phyloP scores from a whole-genome alignment of 2,888 invertebrate species.

The Orgyia antiqua region DNA sequence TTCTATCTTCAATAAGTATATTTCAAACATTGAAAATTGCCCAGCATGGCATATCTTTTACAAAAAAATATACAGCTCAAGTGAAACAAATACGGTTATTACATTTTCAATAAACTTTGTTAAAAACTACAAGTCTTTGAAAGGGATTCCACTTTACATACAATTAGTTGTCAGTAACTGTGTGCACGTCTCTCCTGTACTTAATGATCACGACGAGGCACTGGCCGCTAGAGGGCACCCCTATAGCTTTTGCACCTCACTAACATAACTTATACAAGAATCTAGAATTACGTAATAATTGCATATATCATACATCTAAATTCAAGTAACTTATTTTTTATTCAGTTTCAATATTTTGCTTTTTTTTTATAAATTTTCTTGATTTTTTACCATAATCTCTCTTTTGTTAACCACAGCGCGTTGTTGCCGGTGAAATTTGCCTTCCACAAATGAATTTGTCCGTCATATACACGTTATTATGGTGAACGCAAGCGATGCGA shows the following conservation, averaged over 20 bases:
- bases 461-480: slow-evolving; percentile 39
- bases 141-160: too few species aligned
- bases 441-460: slow-evolving; percentile 80
- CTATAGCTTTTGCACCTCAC: slow-evolving; percentile 36
- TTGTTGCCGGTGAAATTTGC: slow-evolving; percentile 85
- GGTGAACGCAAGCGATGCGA: slow-evolving; percentile 28
- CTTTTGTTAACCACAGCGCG: slow-evolving; percentile 74
- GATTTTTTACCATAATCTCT: slow-evolving; percentile 79
- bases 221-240: slow-evolving; percentile 27
- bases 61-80: too few species aligned
- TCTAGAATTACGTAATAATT: slow-evolving; percentile 74
- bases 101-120: too few species aligned
- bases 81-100: too few species aligned
- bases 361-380: slow-evolving; percentile 70
- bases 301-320: slow-evolving; percentile 77
- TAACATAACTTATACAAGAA: slow-evolving; percentile 62
- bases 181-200: slow-evolving; percentile 64
- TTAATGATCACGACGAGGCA: slow-evolving; percentile 62
- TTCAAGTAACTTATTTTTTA: slow-evolving; percentile 76
- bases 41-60: too few species aligned
- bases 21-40: too few species aligned
- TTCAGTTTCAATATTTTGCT: slow-evolving; percentile 77
- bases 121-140: too few species aligned
- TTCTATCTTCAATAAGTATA: too few species aligned
- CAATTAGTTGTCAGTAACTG: slow-evolving; percentile 21